Base-by-base conservation (phyloP, 2,113 vertebrate genomes). In the Henicopernis longicauda region DNA sequence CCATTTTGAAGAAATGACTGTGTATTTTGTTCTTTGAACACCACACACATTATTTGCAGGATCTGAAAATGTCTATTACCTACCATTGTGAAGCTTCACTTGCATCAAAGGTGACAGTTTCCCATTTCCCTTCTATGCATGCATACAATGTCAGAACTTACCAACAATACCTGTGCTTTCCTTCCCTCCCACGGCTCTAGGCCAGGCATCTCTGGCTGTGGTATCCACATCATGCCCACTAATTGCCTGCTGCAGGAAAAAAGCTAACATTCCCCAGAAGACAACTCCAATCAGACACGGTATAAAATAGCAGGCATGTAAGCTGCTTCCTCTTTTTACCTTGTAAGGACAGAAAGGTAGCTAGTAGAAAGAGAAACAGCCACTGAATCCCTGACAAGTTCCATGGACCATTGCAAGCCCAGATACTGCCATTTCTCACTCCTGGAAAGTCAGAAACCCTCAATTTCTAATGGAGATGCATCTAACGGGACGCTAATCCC, bases 331-430 rank as follows among this genome's bases (percentile, higher is more conserved):
- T 47, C 58, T 74, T 62, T 80, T 50, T 42, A 21, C 5, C 4
- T 29, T 38, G 4, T 23, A 36, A 78, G 32, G 44, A 61, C 9
- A 52, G 59, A 45, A 86, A 34, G 10, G 9, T 23, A 61, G 18
- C 12, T 52, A 62, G 14, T 7, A 27, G 13, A 47, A 73, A 77
- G 8, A 49, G 29, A 85, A 83, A 47, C 17, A 13, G 9, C 21
- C 25, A 36, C 2, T 45, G 25, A 79, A 82, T 10, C 12, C 2
- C 16, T 47, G 11, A 71, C 9, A 74, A 61, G 27, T 40, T 78
- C 50, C 0, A 0, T 3, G 7, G 57, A 81, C 25, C 10, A 10
- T 17, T 21, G 13, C 4, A 17, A 79, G 65, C 29, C 17, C 13
- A 38, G 25, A 36, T 54, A 52, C 12, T 26, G 13, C 20, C 1